Percentiles rank a stretch among this genome's conserved stretches.
Conservation (phyloP, 2,113 vertebrate species). For the Oreochromis aureus region DNA sequence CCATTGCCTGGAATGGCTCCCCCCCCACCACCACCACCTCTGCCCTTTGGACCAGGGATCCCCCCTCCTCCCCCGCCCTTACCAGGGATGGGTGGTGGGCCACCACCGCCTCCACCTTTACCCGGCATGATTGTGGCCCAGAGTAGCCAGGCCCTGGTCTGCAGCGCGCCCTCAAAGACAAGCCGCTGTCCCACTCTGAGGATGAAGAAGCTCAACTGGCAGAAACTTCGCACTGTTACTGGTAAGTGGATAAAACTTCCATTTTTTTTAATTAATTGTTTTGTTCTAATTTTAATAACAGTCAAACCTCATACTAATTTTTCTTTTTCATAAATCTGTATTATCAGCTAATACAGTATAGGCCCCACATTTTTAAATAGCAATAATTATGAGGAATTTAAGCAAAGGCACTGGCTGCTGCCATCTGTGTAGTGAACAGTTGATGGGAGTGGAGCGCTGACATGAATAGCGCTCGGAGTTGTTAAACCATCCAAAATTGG, state of each 20-base stretch:
- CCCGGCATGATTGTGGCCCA: slow-evolving; percentile 72
- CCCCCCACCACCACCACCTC: slow-evolving; percentile 36
- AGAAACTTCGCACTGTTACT: slow-evolving; percentile 83
- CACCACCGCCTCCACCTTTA: slow-evolving; percentile 62
- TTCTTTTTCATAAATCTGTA: background rate
- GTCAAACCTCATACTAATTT: background rate
- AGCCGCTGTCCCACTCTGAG: slow-evolving; percentile 77
- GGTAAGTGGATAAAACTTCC: slow-evolving; percentile 62
- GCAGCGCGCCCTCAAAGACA: slow-evolving; percentile 18
- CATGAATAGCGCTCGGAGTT: background rate
- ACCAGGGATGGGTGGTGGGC: slow-evolving; percentile 29
- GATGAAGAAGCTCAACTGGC: slow-evolving; percentile 99
- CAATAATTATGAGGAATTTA: background rate
- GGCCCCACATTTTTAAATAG: background rate
- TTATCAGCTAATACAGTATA: background rate
- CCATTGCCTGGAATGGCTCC: slow-evolving; percentile 47
- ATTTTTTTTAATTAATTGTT: rapidly evolving
- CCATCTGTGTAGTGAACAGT: background rate
- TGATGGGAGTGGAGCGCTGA: background rate
- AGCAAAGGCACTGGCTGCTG: background rate
- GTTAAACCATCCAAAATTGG: background rate
- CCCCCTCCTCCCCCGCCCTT: slow-evolving; percentile 38
- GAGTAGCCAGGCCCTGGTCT: slow-evolving; percentile 61
- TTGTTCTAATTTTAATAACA: background rate
- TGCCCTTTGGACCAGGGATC: slow-evolving; percentile 6